Evolutionary conservation across 2,797 vertebrate species (phyloP).

Genomic region (Potorous gilbertii): DNA sequence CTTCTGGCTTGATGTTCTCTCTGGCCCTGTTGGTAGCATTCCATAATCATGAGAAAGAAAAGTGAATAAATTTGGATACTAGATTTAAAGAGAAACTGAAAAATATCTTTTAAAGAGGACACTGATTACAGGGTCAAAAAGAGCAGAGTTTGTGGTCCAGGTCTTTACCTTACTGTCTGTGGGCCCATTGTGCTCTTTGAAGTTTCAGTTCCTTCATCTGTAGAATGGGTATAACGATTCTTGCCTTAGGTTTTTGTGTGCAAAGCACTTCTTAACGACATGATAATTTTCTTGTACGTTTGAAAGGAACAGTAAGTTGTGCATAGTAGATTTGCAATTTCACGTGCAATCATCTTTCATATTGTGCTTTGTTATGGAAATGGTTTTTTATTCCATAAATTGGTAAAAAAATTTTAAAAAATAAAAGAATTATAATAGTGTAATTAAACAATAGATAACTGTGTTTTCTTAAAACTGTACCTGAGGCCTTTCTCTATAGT

Average conservation of each 20-base stretch:
- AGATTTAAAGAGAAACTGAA: background rate
- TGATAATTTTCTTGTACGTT: background rate
- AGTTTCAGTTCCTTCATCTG: background rate
- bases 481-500: slow-evolving; percentile 50
- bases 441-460: background rate
- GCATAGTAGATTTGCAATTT: background rate
- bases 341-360: background rate
- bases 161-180: background rate
- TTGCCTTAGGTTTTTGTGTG: background rate
- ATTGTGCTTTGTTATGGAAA: background rate
- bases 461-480: slow-evolving; percentile 57
- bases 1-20: slow-evolving; percentile 24
- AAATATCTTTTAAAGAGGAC: background rate
- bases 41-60: slow-evolving; percentile 11
- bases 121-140: background rate
- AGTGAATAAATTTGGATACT: background rate
- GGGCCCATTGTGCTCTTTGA: background rate
- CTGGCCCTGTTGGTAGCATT: slow-evolving; percentile 14
- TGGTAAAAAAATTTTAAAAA: background rate
- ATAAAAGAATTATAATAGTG: background rate
- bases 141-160: background rate
- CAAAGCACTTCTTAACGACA: background rate
- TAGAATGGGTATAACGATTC: background rate
- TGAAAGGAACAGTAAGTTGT: background rate
- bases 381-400: background rate